These are phyloP conservation scores for Capreolus pygargus DNA, from an alignment of 2,113 vertebrate genomes.

Conservation along the genomic window DNA sequence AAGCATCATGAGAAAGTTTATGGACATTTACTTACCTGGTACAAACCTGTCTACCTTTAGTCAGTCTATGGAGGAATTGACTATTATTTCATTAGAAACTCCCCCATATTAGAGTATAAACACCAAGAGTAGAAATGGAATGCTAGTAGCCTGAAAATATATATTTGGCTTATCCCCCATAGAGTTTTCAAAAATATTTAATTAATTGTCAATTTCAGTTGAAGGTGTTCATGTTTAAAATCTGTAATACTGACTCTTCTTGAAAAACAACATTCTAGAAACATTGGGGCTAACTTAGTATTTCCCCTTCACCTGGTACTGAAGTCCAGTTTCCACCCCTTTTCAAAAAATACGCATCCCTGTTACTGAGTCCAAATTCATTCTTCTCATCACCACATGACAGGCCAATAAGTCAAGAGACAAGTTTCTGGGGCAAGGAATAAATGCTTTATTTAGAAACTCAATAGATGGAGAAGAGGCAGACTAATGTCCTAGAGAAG, in stretches of 20 bases:
- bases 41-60: not conserved
- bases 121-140: not conserved
- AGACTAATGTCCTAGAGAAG: not conserved
- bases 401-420: not conserved
- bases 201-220: not conserved
- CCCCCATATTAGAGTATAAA: not conserved
- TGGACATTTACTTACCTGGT: not conserved
- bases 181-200: not conserved
- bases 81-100: not conserved
- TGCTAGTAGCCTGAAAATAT: not conserved
- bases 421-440: not conserved
- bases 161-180: not conserved
- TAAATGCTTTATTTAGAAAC: not conserved
- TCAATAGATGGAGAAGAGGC: not conserved
- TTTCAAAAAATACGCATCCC: accelerated
- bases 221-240: not conserved
- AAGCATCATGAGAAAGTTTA: not conserved
- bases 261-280: not conserved
- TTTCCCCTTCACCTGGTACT: not conserved
- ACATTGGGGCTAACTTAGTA: not conserved
- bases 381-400: not conserved
- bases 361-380: not conserved
- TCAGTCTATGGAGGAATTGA: not conserved
- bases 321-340: not conserved
- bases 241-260: not conserved